A percentile compares a stretch with the other conserved stretches of the same genome.
Conservation (phyloP, 2,797 vertebrate species). For the Halcyon smyrnensis region DNA sequence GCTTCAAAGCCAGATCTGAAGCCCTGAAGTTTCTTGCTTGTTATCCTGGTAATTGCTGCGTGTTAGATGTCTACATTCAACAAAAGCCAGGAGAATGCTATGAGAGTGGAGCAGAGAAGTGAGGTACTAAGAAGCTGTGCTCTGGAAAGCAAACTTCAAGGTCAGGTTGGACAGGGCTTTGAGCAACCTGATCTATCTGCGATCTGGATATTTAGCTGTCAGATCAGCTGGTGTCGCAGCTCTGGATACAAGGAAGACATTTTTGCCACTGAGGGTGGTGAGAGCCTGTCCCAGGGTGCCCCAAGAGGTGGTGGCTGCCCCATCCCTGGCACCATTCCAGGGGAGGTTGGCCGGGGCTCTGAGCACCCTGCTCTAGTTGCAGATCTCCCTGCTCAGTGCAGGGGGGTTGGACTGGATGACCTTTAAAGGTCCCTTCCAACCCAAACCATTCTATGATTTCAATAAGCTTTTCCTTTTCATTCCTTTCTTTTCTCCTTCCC, state of each 20-base stretch:
- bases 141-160: neutral
- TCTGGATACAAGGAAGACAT: too few species aligned
- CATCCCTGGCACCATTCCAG: too few species aligned
- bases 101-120: neutral
- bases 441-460: neutral
- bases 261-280: too few species aligned
- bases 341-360: neutral
- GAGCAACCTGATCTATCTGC: too few species aligned
- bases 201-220: too few species aligned
- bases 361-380: neutral
- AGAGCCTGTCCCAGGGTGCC: too few species aligned
- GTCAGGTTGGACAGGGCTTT: neutral
- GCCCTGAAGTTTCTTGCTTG: neutral
- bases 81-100: neutral
- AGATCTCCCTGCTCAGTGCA: neutral
- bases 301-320: too few species aligned
- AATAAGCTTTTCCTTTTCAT: neutral
- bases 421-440: neutral
- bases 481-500: neutral
- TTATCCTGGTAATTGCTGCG: rapidly evolving
- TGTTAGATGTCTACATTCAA: neutral
- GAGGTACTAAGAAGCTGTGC: neutral
- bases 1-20: neutral
- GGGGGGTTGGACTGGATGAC: neutral
- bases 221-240: too few species aligned